Conservation (phyloP, 2,113 vertebrate genomes). For the Pituophis catenifer region DNA sequence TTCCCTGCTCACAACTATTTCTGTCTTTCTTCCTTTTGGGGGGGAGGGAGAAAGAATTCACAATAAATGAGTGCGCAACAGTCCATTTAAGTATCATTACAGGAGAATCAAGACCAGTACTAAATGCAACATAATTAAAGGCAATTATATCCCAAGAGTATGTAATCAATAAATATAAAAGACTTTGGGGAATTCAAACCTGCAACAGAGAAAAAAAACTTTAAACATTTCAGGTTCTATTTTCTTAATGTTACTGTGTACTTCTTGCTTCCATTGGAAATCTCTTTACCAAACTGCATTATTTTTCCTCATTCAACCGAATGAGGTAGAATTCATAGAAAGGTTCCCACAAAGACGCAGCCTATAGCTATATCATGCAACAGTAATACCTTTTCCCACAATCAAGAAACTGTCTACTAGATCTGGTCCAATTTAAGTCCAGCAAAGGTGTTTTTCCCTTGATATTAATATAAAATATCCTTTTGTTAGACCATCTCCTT, state of each 20-base stretch:
- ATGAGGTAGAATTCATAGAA: background rate
- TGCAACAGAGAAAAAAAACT: background rate
- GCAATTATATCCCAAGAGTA: background rate
- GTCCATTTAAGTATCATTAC: background rate
- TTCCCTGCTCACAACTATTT: slow-evolving; percentile 12
- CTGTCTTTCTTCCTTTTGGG: background rate
- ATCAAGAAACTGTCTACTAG: background rate
- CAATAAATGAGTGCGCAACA: background rate
- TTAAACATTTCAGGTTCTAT: background rate
- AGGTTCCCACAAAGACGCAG: background rate
- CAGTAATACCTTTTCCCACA: background rate
- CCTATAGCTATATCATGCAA: background rate
- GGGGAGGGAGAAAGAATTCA: background rate
- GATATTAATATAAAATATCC: background rate
- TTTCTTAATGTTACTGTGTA: background rate
- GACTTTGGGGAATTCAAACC: background rate
- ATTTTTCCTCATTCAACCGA: background rate
- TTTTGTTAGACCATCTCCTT: background rate
- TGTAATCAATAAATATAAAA: background rate
- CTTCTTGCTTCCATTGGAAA: rapidly evolving
- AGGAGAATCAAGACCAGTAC: background rate
- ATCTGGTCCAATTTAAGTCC: background rate
- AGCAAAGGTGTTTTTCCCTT: background rate
- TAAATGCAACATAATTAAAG: background rate
- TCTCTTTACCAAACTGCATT: background rate